Evolutionary conservation across 2,797 vertebrate species (phyloP).

Genomic region (Triplophysa yarkandensis): DNA sequence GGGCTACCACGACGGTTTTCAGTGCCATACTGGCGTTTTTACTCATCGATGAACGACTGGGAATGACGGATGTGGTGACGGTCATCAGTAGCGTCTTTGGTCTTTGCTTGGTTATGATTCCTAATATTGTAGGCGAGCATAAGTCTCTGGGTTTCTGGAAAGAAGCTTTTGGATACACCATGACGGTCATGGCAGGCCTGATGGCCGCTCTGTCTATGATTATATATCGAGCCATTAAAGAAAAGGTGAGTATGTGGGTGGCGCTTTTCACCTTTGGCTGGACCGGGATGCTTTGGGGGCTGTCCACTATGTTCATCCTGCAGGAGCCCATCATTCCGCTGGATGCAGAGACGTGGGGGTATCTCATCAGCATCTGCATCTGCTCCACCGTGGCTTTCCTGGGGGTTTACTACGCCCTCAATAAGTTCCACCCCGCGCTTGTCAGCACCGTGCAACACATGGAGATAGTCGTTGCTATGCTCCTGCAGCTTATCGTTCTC

Average conservation of each 20-base stretch:
- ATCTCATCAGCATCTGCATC: slow-evolving; percentile 85
- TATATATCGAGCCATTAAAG: slow-evolving; percentile 91
- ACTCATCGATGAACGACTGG: slow-evolving; percentile 90
- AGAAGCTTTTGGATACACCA: slow-evolving; percentile 92
- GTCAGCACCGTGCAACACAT: slow-evolving; percentile 95
- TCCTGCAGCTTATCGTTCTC: slow-evolving; percentile 86
- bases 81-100: slow-evolving; percentile 86
- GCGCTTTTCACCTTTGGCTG: slow-evolving; percentile 96
- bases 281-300: slow-evolving; percentile 89
- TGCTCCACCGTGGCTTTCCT: slow-evolving; percentile 91
- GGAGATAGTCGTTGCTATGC: slow-evolving; percentile 90
- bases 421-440: slow-evolving; percentile 91
- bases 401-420: slow-evolving; percentile 91
- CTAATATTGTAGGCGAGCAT: slow-evolving; percentile 79
- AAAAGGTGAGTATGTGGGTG: slow-evolving; percentile 90
- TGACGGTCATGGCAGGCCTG: slow-evolving; percentile 90
- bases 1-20: slow-evolving; percentile 90
- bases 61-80: slow-evolving; percentile 81
- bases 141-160: slow-evolving; percentile 87
- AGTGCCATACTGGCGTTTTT: slow-evolving; percentile 91
- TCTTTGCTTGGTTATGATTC: slow-evolving; percentile 89
- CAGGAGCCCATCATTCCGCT: slow-evolving; percentile 90
- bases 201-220: slow-evolving; percentile 95
- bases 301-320: slow-evolving; percentile 86
- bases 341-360: slow-evolving; percentile 86